These are phyloP conservation scores for Tragelaphus buxtoni DNA, from an alignment of 2,113 vertebrate genomes.

Conservation along the genomic window DNA sequence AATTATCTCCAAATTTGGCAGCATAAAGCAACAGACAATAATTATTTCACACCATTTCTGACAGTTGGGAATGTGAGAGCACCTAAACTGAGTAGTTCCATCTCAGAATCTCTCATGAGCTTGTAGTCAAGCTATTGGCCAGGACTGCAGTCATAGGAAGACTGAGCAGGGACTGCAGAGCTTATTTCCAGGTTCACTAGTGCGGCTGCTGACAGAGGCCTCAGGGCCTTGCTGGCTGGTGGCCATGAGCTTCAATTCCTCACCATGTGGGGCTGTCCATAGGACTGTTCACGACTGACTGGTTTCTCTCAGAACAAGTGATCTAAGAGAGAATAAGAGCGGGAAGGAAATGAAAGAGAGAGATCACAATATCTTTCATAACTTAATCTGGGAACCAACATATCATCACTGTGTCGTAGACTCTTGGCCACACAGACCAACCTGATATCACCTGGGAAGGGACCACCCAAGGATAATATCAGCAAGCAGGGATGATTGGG, in stretches of 20 bases:
- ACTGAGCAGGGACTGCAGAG: background rate
- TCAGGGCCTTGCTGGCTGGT: background rate
- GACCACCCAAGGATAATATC: background rate
- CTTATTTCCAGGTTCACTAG: background rate
- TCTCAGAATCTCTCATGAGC: background rate
- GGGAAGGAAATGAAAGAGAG: background rate
- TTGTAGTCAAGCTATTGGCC: background rate
- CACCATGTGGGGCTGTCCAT: background rate
- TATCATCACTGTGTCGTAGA: background rate
- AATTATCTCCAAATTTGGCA: background rate
- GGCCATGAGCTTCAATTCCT: background rate
- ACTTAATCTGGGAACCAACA: background rate
- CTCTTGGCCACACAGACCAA: background rate
- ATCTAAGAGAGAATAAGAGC: background rate
- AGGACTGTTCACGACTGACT: background rate
- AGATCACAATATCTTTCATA: background rate
- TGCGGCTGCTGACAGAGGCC: background rate
- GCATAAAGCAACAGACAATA: background rate
- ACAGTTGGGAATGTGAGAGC: background rate
- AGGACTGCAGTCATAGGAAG: background rate
- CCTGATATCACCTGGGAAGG: background rate
- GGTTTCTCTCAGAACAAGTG: background rate
- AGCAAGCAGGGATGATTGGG: background rate
- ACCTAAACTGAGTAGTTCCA: background rate
- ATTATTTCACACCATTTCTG: background rate